Evolutionary conservation across 1,140 invertebrate genomes (phyloP).

Genomic region (Drosophila neocordata): DNA sequence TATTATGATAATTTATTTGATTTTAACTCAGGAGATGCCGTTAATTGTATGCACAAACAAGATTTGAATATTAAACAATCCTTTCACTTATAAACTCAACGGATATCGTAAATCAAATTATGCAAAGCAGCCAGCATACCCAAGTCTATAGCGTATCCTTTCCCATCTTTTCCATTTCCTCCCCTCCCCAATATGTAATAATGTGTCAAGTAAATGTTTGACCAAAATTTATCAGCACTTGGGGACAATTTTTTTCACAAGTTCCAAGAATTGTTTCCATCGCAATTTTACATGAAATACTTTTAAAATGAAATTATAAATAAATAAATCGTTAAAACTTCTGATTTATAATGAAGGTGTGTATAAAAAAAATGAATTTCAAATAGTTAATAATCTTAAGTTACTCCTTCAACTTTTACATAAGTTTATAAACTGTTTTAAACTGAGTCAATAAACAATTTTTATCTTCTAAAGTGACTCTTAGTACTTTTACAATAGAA

Average conservation of each 20-base stretch:
- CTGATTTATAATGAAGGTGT: too few species aligned
- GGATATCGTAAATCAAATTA: constrained; percentile 61
- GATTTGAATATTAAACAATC: constrained; percentile 29
- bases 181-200: neutral
- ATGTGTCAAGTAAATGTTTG: constrained; percentile 40
- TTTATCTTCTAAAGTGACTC: too few species aligned
- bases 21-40: constrained; percentile 29
- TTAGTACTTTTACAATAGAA: too few species aligned
- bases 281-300: too few species aligned
- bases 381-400: too few species aligned
- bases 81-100: constrained; percentile 38
- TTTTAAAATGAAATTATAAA: too few species aligned
- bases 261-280: constrained; percentile 16
- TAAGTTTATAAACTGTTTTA: too few species aligned
- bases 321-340: too few species aligned
- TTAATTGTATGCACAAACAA: constrained; percentile 57
- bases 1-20: constrained; percentile 72
- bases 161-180: neutral
- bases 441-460: too few species aligned
- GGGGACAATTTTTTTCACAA: constrained; percentile 17
- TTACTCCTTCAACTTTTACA: too few species aligned
- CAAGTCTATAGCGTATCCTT: neutral
- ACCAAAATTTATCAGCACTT: constrained; percentile 57
- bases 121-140: constrained; percentile 49
- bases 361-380: too few species aligned